Evolutionary conservation across 2,113 vertebrate species (phyloP), one percentile per base, ranked within the genome.

Genomic region (Atlantisia rogersi): DNA sequence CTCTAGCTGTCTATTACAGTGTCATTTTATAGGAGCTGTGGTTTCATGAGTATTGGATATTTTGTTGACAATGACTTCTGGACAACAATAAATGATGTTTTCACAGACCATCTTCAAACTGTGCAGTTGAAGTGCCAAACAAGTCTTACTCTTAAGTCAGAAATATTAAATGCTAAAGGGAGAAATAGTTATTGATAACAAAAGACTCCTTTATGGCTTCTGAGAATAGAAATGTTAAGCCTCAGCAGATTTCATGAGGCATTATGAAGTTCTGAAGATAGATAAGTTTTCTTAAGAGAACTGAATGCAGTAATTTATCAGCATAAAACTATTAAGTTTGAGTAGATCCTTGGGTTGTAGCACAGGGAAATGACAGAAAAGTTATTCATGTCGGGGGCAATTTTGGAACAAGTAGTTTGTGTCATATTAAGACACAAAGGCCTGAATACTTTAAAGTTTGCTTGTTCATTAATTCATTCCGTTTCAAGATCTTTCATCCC

Each of bases 391-490:
- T 88, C 17, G 63, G 35, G 83, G 25, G 52, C 15, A 95, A 77
- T 92, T 97, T 96, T 89, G 83, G 94, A 96, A 53, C 48, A 81
- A 74, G 56, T 81, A 88, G 26, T 79, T 96, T 97, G 40, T 93
- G 53, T 63, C 73, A 76, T 83, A 79, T 64, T 76, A 95, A 92
- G 77, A 83, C 25, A 94, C 40, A 95, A 92, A 93, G n/a, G 13
- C 24, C 32, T 76, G 14, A 82, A 83, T 93, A 91, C 37, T 83
- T 95, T 91, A 85, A 88, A 93, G 50, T 78, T 55, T 96, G 9
- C 60, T 97, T 89, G 65, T 88, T 95, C 75, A 93, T 97, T 95
- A 91, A 95, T 96, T 97, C 67, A 97, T 97, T 98, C 90, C 4
- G 18, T 97, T 97, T 97, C 90, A 97, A 97, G 73, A 82, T 55